phyloP scores from a whole-genome alignment of 2,797 vertebrate species.

The Lophotriccus pileatus region DNA sequence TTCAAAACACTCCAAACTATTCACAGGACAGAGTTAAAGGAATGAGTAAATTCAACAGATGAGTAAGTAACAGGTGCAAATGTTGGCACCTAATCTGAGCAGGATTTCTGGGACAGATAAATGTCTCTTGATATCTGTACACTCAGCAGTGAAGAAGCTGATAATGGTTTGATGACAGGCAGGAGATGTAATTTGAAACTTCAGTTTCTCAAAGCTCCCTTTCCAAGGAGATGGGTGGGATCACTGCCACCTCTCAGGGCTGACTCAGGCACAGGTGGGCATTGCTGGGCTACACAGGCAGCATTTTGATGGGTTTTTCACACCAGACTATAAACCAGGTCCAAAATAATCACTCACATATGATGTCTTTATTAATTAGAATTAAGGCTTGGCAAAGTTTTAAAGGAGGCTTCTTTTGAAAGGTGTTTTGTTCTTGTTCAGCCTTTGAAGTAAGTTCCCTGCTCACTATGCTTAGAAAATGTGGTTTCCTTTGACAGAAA shows the following conservation, averaged over 20 bases:
- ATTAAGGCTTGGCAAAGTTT: not conserved
- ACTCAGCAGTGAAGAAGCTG: not conserved
- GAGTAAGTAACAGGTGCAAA: slow-evolving; percentile 30
- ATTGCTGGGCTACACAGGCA: accelerated
- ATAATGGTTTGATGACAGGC: slow-evolving; percentile 49
- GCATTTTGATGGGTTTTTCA: not conserved
- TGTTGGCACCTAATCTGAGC: not conserved
- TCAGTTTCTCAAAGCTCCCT: not conserved
- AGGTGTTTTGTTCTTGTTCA: not conserved
- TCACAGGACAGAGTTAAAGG: not conserved
- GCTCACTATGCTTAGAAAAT: not conserved
- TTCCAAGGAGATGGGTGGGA: not conserved
- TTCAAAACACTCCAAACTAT: not conserved
- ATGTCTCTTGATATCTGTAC: not conserved
- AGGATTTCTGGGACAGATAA: slow-evolving; percentile 24
- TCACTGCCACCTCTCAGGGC: not conserved
- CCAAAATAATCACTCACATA: not conserved
- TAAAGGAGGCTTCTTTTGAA: not conserved
- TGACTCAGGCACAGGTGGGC: not conserved
- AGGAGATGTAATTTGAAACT: not conserved
- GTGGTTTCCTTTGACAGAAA: not conserved
- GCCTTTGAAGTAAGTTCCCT: not conserved
- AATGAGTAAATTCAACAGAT: not conserved
- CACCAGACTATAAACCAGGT: not conserved
- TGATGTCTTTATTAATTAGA: not conserved